Evolutionary conservation across 2,888 invertebrate genomes (phyloP), one percentile per base, ranked within the genome.

Genomic region (Eupeodes luniger): DNA sequence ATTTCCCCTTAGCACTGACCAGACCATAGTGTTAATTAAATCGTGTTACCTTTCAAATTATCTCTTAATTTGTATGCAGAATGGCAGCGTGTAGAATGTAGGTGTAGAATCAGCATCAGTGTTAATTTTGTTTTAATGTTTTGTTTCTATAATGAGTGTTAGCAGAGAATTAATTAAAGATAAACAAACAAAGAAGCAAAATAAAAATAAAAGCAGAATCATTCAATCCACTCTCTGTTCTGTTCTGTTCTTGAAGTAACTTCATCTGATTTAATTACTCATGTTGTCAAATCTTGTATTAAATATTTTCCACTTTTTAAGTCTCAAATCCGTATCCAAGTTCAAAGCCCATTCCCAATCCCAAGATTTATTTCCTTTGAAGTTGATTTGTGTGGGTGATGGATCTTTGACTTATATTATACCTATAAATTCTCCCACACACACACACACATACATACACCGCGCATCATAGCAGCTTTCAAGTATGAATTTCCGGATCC

Each of bases 401-500:
- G 53, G 5, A 3, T 3, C 5, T 5, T 57, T 27, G 12, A 27
- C 27, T 59, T 27, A 27, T 27, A 27, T 40, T 16, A 53, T 16
- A 1, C 0, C 10, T 9, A 47, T 44, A 40, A n/a, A 7, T 62
- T n/a, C 40, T 40, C n/a, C 40, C 64, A 51, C 51, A 40, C 57
- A n/a, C n/a, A 5, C n/a, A 49, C 12, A 40, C 2, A 14, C 14
- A 27, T 14, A 19, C 2, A 2, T n/a, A 6, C 1, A 47, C 4
- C 27, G 27, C 27, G 9, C 40, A 40, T 7, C 9, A 40, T 40
- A 40, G 9, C 40, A 40, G 40, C 40, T 40, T 40, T 27, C 2
- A 27, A 70, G 49, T 82, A 47, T 53, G 40, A 40, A 51, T 66
- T 78, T 66, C 27, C 61, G 16, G n/a, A 10, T 62, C 27, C 27